phyloP scores from a whole-genome alignment of 2,113 vertebrate species.

The Monopterus albus region DNA sequence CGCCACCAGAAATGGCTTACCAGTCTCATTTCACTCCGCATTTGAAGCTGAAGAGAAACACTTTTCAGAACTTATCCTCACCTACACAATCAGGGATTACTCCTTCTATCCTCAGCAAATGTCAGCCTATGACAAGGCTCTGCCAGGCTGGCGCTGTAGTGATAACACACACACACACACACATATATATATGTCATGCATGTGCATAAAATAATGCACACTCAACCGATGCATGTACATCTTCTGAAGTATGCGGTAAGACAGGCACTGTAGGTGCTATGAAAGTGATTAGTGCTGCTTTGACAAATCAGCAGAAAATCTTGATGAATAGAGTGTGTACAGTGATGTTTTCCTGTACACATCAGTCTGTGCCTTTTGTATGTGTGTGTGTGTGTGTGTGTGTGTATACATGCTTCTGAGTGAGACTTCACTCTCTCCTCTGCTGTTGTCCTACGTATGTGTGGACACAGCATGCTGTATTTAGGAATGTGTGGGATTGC shows the following conservation, averaged over 20 bases:
- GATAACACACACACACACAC: constrained; percentile 46
- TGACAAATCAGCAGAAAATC: constrained; percentile 32
- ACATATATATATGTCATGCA: constrained; percentile 21
- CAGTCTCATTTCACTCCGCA: constrained; percentile 42
- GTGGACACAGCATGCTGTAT: constrained; percentile 67
- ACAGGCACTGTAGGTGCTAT: constrained; percentile 10
- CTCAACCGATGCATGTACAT: constrained; percentile 12
- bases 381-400: too few species aligned
- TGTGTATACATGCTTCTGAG: constrained; percentile 9
- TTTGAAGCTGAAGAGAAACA: constrained; percentile 55
- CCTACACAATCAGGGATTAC: constrained; percentile 73
- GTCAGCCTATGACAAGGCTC: constrained; percentile 43
- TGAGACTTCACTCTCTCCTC: constrained; percentile 35
- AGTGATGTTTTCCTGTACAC: neutral
- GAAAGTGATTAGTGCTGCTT: constrained; percentile 39
- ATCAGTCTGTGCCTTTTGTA: neutral
- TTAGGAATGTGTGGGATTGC: constrained; percentile 70
- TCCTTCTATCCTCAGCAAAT: constrained; percentile 42
- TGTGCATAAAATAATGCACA: constrained; percentile 1
- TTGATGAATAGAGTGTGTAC: constrained; percentile 21
- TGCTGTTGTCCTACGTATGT: constrained; percentile 60
- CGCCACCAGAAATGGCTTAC: constrained; percentile 61
- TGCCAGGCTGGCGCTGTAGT: constrained; percentile 37
- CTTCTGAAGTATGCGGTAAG: constrained; percentile 16
- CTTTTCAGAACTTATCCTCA: constrained; percentile 54